phyloP scores from a whole-genome alignment of 2,113 vertebrate genomes.

The Eleginops maclovinus region DNA sequence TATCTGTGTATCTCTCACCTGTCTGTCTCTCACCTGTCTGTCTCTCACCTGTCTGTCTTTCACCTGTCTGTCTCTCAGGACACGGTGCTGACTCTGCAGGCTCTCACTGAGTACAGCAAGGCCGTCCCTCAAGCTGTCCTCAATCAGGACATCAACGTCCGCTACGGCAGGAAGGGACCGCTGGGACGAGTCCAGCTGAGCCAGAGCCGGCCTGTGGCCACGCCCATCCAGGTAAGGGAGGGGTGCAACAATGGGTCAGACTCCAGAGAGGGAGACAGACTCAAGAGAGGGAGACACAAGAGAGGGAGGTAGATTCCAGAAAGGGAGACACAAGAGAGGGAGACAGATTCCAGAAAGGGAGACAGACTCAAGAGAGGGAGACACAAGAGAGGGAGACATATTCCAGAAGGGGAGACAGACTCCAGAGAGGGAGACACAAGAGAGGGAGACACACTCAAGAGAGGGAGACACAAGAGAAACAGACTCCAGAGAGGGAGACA shows the following conservation, averaged over 20 bases:
- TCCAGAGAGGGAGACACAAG: too few species aligned
- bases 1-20: too few species aligned
- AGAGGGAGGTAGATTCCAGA: rapidly evolving
- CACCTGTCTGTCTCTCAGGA: constrained; percentile 82
- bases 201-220: constrained; percentile 81
- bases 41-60: not conserved
- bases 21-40: not conserved
- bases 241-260: not conserved
- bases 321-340: too few species aligned
- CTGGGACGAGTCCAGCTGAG: constrained; percentile 80
- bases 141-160: constrained; percentile 85
- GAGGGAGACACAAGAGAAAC: too few species aligned
- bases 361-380: too few species aligned
- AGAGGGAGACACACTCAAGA: too few species aligned
- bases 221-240: constrained; percentile 71
- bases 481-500: too few species aligned
- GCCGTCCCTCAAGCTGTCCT: constrained; percentile 75
- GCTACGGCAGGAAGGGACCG: constrained; percentile 79
- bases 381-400: too few species aligned
- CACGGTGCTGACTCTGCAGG: constrained; percentile 89
- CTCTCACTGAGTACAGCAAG: constrained; percentile 87
- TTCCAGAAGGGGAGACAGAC: too few species aligned
- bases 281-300: not conserved
- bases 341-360: not conserved
- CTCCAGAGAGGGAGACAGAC: not conserved